Base-by-base conservation (phyloP, 2,888 invertebrate genomes). In the Campoletis raptor region DNA sequence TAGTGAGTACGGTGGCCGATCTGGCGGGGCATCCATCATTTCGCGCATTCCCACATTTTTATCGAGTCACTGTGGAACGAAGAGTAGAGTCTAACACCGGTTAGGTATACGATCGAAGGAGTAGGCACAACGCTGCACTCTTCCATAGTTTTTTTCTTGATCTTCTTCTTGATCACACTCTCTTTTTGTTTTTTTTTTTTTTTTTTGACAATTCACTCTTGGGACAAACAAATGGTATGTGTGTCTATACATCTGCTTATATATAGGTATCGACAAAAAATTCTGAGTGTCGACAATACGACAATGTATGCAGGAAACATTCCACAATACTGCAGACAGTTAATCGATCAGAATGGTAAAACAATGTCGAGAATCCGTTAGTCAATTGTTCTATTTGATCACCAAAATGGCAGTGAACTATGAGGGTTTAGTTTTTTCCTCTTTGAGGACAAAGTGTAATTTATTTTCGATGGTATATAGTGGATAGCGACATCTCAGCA, bases 11-110 rank as follows among this genome's bases (percentile, higher is more conserved):
- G 81, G 86, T 89, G 86, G 87, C 83, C 89, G 54, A 85, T 88
- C 87, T 88, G 86, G 86, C 88, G 81, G 86, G 89, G 89, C 90
- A 91, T 92, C 90, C 88, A 90, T 92, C 91, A 90, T 91, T 91
- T 92, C 87, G 90, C 92, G 89, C 87, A 90, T 89, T 84, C 86
- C 87, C 83, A 85, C 85, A 84, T 79, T 86, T 86, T 76, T 81
- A 88, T 86, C 86, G 78, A 88, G 88, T 88, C 88, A 88, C 86
- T 42, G 72, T 86, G 80, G 78, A 83, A 81, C 70, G 69, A 45
- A 57, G 72, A 67, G 57, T 42, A 69, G 69, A 69, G 52, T 24
- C 30, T 40, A 74, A 64, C 79, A 66, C 64, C 81, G 72, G 40
- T 57, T 57, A 37, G 48, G 30, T 66, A 76, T 45, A 52, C 52